Base-by-base conservation (phyloP, 2,888 invertebrate genomes). In the Chelonus formosanus region DNA sequence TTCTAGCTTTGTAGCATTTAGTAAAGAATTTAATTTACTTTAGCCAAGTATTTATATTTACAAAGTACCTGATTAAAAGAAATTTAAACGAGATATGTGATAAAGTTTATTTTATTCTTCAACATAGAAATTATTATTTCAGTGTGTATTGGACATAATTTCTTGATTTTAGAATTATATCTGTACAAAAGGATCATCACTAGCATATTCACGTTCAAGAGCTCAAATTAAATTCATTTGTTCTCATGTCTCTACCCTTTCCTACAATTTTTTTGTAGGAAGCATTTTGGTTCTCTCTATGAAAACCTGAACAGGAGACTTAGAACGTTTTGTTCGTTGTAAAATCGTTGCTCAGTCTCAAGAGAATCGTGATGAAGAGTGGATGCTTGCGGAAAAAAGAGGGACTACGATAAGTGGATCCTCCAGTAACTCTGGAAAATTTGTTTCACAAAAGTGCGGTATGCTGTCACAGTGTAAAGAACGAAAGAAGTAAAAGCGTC, bases 371-470 rank as follows among this genome's bases (percentile, higher is more conserved):
- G 65, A 65, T 50, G 60, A 65, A 65, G 65, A 65, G 65, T 65
- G 60, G 65, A 55, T 44, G 65, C 65, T 65, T 36, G 65, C 48
- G 60, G 60, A 40, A 47, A 56, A 56, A 55, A 65, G 63, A 31
- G 63, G 48, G 60, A 55, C 55, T 48, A 55, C 59, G 55, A 60
- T 60, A 58, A 63, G 63, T 63, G 63, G 68, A 65, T 65, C 63
- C 63, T 68, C 60, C 55, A 68, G 65, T 65, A 65, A 68, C 65
- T 68, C 59, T 55, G 59, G 59, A 65, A 60, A 68, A 68, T 68
- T 68, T 65, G 63, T 68, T 68, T 68, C 68, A 55, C 48, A 45
- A 60, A 47, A 60, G 65, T 44, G 36, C 58, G 59, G 56, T 20
- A 20, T 20, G 20, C 20, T 20, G 20, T 20, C 20, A 20, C 20